phyloP scores from a whole-genome alignment of 2,113 vertebrate genomes.

The Chaetops frenatus region DNA sequence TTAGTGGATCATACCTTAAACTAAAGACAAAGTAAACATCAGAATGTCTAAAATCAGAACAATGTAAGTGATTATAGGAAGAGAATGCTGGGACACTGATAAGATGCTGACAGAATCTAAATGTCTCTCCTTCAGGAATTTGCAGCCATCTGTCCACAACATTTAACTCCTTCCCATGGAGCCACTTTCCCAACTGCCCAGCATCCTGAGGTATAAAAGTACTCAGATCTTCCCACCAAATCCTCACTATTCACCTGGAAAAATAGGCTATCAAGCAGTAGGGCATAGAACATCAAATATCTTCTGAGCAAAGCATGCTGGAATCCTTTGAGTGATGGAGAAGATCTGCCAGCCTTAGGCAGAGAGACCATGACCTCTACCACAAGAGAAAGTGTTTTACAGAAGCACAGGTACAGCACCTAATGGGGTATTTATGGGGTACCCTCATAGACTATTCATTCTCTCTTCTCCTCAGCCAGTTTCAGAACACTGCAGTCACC shows the following conservation, averaged over 20 bases:
- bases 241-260: background rate
- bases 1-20: background rate
- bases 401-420: background rate
- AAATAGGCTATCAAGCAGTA: background rate
- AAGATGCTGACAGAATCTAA: background rate
- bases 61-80: background rate
- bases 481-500: background rate
- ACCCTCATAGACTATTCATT: background rate
- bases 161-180: background rate
- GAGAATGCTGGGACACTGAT: background rate
- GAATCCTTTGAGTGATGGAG: background rate
- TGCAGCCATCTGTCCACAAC: background rate
- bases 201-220: background rate
- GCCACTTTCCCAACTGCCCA: background rate
- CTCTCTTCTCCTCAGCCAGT: background rate
- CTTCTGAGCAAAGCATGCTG: background rate
- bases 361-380: background rate
- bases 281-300: background rate
- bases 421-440: background rate
- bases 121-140: background rate
- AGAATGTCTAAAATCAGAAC: background rate
- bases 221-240: background rate
- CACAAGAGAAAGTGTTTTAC: background rate
- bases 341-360: background rate
- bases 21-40: background rate